Conservation (phyloP, 2,888 invertebrate genomes). For the Pristionchus mayeri region DNA sequence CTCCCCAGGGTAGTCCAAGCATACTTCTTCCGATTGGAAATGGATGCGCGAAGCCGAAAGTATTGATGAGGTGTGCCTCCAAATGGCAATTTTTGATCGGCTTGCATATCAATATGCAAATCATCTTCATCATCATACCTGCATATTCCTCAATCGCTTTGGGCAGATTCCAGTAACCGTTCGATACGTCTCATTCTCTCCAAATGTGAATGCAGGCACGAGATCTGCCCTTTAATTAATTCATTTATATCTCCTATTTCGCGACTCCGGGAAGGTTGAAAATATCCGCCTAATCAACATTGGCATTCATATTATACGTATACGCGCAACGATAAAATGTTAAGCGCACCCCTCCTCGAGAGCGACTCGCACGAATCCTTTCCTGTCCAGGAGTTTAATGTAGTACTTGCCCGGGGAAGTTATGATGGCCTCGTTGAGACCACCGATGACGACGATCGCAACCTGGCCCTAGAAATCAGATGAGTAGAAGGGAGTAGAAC, state of each 20-base stretch:
- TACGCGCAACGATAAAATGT: too few species aligned
- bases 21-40: not conserved
- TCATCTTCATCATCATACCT: too few species aligned
- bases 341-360: not conserved
- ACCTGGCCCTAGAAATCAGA: not conserved
- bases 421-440: not conserved
- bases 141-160: not conserved
- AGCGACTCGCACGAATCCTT: not conserved
- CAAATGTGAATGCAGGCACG: not conserved
- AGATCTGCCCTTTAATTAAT: not conserved
- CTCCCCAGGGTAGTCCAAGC: slow-evolving; percentile 18
- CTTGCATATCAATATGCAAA: too few species aligned
- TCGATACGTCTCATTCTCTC: not conserved
- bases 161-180: not conserved
- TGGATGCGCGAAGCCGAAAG: not conserved
- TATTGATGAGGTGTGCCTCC: not conserved
- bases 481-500: too few species aligned
- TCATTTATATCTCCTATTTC: too few species aligned
- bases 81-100: too few species aligned
- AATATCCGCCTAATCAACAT: too few species aligned
- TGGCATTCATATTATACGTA: too few species aligned
- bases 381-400: not conserved
- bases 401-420: not conserved
- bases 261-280: too few species aligned
- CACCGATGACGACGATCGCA: not conserved